Evolutionary conservation across 2,888 invertebrate species (phyloP), one percentile per base, ranked within the genome.

Genomic region (Lithophane leautieri): DNA sequence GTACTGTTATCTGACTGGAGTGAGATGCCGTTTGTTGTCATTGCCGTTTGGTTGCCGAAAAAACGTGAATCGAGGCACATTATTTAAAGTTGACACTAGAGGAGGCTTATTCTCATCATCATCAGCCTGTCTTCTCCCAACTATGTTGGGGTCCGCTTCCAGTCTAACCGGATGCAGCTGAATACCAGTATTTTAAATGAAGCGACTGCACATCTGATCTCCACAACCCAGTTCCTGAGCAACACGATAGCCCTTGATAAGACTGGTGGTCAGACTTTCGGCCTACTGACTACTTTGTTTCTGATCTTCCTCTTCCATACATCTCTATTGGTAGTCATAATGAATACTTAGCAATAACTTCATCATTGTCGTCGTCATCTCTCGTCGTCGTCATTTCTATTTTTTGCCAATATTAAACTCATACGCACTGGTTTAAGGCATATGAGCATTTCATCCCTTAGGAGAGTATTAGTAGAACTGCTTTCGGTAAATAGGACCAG

Each of bases 1-100:
- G 11, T 52, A 44, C 61, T 44, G 74, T 61, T 52, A 52, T 74
- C 52, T 61, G 67, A 19, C 16, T 11, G 3, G 4, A 61, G n/a
- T 42, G 6, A 28, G n/a, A 25, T 11, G 60, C 50, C 40, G 28
- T 42, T 72, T 72, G 14, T n/a, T 11, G 19, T 47, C 19, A 14
- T 72, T 72, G 7, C n/a, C n/a, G n/a, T n/a, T n/a, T n/a, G n/a
- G 3, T 47, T 47, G 16, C 7, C 16, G 19, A 50, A 19, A 47
- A 50, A 50, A 50, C 50, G 1, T 50, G 50, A 19, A 50, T 19
- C 7, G 16, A 6, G 14, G 47, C 47, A 50, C 50, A 50, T 50
- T 19, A 19, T 19, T 16, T 50, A 50, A 50, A 19, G 47, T 19
- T 50, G 6, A 50, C 47, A 50, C 47, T 19, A 50, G 8, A 19